Base-by-base conservation (phyloP, 2,797 vertebrate species). In the Jordanella pulchra region DNA sequence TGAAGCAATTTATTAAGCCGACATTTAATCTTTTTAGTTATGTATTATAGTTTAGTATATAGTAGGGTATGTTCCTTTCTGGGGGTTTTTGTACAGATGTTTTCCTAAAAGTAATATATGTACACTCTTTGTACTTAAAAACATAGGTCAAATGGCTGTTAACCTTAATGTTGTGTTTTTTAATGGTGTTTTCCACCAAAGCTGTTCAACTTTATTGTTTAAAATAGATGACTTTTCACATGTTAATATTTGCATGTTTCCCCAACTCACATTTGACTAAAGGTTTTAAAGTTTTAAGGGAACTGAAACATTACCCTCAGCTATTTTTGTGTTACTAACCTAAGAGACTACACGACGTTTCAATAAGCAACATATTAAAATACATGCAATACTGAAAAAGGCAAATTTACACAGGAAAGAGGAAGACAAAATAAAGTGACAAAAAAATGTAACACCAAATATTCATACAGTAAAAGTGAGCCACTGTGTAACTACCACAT, bases 241-340 rank as follows among this genome's bases (percentile, higher is more conserved):
- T 23, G n/a, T 35, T 25, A 3, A 42, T 6, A 3, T 39, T 25
- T 42, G 21, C 23, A 42, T 63, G 23, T 12, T 63, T 61, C 21
- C 60, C 60, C 60, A 7, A 13, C 23, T 7, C 60, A 63, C 7
- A 42, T 13, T 4, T 61, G 58, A 42, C 32, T 45, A 67, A 32
- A n/a, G 0, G 15, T 47, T 0, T 73, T 63, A 7, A 67, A 1
- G 5, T 10, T 45, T 86, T 84, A 82, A 12, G 77, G 85, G 85
- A 91, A 90, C 28, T 89, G 80, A 85, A 75, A 89, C 56, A 5
- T 35, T 35, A 75, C 71, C 35, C n/a, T 4, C 2, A 6, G 35
- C 23, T 72, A 69, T 76, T 78, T 84, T 2, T 81, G 61, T 60
- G 63, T 7, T 60, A 42, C 45, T 77, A 35, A 76, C 39, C 1